Percentiles rank a stretch among this genome's conserved stretches.
Conservation (phyloP, 2,113 vertebrate genomes). For the Microtus montanus region DNA sequence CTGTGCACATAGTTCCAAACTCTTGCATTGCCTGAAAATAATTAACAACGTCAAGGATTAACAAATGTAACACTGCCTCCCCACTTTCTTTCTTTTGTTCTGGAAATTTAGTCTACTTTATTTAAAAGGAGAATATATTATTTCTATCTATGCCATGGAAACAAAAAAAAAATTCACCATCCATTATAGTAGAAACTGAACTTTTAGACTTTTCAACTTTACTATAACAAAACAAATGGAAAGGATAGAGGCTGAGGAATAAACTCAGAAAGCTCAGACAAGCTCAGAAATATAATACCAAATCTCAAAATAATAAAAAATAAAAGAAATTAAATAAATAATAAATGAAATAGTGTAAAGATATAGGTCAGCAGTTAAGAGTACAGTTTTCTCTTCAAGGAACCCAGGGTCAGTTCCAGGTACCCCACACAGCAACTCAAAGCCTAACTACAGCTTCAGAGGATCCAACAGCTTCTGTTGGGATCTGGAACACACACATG, state of each 20-base stretch:
- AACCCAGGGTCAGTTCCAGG: neutral
- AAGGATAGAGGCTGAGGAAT: neutral
- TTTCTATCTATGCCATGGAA: neutral
- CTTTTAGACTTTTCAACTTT: neutral
- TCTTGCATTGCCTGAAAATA: slow-evolving; percentile 94
- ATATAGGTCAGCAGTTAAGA: neutral
- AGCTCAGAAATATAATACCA: neutral
- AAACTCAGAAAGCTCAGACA: neutral
- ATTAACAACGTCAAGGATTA: slow-evolving; percentile 37
- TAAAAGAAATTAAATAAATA: neutral
- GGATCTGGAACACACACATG: neutral
- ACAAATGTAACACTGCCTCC: neutral
- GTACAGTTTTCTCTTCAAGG: neutral
- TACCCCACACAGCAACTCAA: neutral
- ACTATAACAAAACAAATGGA: neutral
- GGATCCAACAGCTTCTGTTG: neutral
- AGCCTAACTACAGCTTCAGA: neutral
- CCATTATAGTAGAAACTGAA: neutral
- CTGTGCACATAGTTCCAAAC: slow-evolving; percentile 96
- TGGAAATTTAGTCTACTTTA: slow-evolving; percentile 32
- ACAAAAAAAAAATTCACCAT: slow-evolving; percentile 3
- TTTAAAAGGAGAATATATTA: neutral
- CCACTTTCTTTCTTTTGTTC: neutral
- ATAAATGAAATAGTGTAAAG: neutral
- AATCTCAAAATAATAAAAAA: neutral